These are phyloP conservation scores for Linnaemya vulpina DNA, from an alignment of 2,888 invertebrate genomes.

Conservation along the genomic window DNA sequence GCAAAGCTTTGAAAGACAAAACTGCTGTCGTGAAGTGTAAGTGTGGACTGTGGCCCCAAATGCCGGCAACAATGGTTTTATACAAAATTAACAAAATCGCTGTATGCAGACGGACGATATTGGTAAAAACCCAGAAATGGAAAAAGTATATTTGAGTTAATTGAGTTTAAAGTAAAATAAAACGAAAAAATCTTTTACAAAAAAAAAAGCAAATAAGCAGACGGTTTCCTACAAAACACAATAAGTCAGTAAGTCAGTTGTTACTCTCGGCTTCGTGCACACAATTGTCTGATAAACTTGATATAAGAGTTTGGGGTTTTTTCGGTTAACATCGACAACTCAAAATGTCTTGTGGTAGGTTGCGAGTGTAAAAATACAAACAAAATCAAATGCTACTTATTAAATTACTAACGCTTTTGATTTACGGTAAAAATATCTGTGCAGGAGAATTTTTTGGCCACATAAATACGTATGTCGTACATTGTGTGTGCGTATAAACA, in stretches of 20 bases:
- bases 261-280: slow-evolving; percentile 31
- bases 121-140: slow-evolving; percentile 68
- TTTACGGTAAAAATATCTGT: not conserved
- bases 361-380: slow-evolving; percentile 32
- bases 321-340: slow-evolving; percentile 42
- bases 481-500: not conserved
- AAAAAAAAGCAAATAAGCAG: slow-evolving; percentile 47
- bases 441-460: slow-evolving; percentile 24
- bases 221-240: slow-evolving; percentile 69
- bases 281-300: slow-evolving; percentile 40
- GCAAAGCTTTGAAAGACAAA: slow-evolving; percentile 51
- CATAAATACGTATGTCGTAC: not conserved
- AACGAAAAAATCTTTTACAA: slow-evolving; percentile 29
- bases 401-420: slow-evolving; percentile 5
- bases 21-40: slow-evolving; percentile 74
- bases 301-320: slow-evolving; percentile 67
- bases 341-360: slow-evolving; percentile 65
- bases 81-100: slow-evolving; percentile 75
- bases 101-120: slow-evolving; percentile 47
- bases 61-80: slow-evolving; percentile 78
- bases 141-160: slow-evolving; percentile 30
- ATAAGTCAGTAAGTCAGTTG: slow-evolving; percentile 19
- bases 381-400: not conserved
- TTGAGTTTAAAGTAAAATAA: slow-evolving; percentile 55
- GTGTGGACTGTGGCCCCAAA: slow-evolving; percentile 77